A percentile compares a stretch with the other conserved stretches of the same genome.
phyloP scores from a whole-genome alignment of 1,140 invertebrate genomes.

The Homalodisca vitripennis region DNA sequence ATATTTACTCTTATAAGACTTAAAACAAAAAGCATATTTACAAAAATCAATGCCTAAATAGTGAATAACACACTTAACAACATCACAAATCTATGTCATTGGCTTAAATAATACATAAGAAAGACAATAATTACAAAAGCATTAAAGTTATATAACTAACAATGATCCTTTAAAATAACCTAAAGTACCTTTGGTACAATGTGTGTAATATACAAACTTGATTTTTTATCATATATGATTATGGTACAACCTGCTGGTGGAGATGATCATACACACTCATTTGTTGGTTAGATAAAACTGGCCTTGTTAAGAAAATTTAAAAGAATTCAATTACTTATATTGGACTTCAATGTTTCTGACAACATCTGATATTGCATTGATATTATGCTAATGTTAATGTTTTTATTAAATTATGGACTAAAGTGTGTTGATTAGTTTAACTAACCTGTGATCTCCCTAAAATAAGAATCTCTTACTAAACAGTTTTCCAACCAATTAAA shows the following conservation, averaged over 20 bases:
- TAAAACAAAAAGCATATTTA: constrained; percentile 21
- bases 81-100: constrained; percentile 13
- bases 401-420: no score
- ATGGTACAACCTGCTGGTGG: background rate
- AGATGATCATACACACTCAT: no score
- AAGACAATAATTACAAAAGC: constrained; percentile 23
- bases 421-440: no score
- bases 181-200: constrained; percentile 25
- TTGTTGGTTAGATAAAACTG: no score
- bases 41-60: background rate
- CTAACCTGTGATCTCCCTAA: no score
- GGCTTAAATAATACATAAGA: constrained; percentile 23
- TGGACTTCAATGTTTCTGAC: no score
- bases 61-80: constrained; percentile 2
- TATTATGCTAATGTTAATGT: no score
- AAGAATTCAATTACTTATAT: no score
- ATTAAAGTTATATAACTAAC: constrained; percentile 10
- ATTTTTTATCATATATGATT: background rate
- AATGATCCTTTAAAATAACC: background rate
- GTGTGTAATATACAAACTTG: constrained; percentile 13
- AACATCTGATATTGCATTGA: no score
- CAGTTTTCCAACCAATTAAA: no score
- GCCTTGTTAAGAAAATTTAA: no score
- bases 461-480: no score
- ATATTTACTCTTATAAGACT: constrained; percentile 18